Conservation (phyloP, 2,113 vertebrate species). For the Athene noctua region DNA sequence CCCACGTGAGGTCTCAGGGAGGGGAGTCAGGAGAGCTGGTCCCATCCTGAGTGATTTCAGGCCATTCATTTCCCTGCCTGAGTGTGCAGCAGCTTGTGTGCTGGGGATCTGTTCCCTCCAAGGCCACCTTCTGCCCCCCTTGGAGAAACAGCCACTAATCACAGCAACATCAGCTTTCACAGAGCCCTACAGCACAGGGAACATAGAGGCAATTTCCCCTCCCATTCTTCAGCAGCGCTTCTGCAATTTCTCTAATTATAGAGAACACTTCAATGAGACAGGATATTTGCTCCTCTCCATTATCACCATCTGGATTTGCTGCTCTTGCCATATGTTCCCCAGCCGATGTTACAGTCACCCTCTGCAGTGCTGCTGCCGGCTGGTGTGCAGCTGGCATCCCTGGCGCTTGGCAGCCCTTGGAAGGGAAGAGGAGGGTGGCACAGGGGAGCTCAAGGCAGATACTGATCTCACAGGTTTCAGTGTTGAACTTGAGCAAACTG, state of each 20-base stretch:
- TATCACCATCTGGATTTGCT: neutral
- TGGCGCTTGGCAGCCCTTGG: neutral
- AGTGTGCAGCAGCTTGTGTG: neutral
- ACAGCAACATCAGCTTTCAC: neutral
- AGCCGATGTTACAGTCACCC: neutral
- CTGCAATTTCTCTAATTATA: neutral
- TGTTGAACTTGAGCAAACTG: neutral
- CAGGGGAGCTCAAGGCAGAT: neutral
- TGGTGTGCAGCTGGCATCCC: neutral
- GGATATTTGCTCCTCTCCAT: neutral
- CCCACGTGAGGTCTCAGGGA: neutral
- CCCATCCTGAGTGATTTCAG: neutral
- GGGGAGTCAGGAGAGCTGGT: neutral
- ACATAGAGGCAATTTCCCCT: neutral
- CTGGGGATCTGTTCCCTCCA: neutral
- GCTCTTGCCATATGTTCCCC: neutral
- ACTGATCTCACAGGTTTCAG: neutral
- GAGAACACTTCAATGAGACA: neutral
- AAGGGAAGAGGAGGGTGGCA: neutral
- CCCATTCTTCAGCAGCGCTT: neutral
- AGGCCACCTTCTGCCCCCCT: neutral
- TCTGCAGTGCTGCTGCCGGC: fast-evolving
- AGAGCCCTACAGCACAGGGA: neutral
- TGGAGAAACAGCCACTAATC: neutral
- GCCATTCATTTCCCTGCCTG: neutral